phyloP scores from a whole-genome alignment of 1,140 invertebrate genomes.

The Drosophila sturtevanti region DNA sequence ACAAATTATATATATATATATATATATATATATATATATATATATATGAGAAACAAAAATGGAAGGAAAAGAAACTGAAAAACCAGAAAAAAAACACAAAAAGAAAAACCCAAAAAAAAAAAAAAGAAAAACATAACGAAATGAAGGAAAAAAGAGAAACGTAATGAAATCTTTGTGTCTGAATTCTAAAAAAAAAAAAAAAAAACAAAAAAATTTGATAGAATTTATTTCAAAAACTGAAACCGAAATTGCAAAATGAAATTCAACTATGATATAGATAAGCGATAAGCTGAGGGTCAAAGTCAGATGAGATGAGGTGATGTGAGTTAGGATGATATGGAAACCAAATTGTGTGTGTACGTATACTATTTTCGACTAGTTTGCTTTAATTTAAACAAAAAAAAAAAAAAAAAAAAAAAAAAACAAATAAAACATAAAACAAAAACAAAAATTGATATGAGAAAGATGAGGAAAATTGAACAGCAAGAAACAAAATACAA shows the following conservation, averaged over 20 bases:
- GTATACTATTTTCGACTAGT: constrained; percentile 80
- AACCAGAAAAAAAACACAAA: neutral
- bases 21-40: neutral
- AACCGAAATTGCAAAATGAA: constrained; percentile 14
- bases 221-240: constrained; percentile 25
- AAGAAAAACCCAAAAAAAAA: neutral
- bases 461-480: constrained; percentile 29
- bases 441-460: constrained; percentile 15
- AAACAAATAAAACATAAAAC: constrained; percentile 30
- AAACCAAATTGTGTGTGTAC: constrained; percentile 78
- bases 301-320: constrained; percentile 29
- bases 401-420: constrained; percentile 27
- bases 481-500: constrained; percentile 23
- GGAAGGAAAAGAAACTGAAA: neutral
- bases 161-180: constrained; percentile 36
- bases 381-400: constrained; percentile 69
- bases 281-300: constrained; percentile 19
- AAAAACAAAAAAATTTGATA: constrained; percentile 31
- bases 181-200: constrained; percentile 45
- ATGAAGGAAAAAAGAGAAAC: constrained; percentile 23
- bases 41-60: neutral
- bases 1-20: constrained; percentile 11
- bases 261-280: constrained; percentile 14
- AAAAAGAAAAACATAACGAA: neutral
- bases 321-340: constrained; percentile 23